phyloP scores from a whole-genome alignment of 2,797 vertebrate species.

The Picus viridis region DNA sequence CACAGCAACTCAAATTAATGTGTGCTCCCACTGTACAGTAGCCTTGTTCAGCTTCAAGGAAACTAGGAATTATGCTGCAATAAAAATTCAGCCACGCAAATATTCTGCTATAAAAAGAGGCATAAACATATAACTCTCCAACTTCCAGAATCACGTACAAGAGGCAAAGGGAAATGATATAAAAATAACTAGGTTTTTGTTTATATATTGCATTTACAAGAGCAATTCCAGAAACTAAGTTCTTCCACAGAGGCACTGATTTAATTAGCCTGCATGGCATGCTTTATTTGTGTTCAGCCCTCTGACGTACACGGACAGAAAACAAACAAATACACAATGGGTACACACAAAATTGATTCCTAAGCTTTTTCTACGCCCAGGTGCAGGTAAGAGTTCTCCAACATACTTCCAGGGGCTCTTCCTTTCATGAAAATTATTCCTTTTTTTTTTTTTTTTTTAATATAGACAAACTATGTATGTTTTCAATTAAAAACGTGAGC shows the following conservation, averaged over 20 bases:
- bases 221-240: conserved; percentile 69
- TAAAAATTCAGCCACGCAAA: conserved; percentile 62
- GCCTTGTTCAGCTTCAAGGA: conserved; percentile 41
- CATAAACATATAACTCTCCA: conserved; percentile 46
- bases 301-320: conserved; percentile 38
- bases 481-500: conserved; percentile 57
- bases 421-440: conserved; percentile 10
- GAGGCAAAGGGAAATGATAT: conserved; percentile 47
- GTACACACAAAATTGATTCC: conserved; percentile 24
- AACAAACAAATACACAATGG: neutral
- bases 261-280: conserved; percentile 59
- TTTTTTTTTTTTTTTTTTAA: neutral
- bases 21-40: conserved; percentile 20
- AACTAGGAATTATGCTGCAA: conserved; percentile 61
- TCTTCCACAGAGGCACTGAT: conserved; percentile 60
- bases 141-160: conserved; percentile 41
- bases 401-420: neutral
- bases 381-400: conserved; percentile 21
- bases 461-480: neutral
- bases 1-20: conserved; percentile 7
- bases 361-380: conserved; percentile 10
- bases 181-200: conserved; percentile 69
- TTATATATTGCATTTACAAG: conserved; percentile 67
- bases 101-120: conserved; percentile 61
- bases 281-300: conserved; percentile 20